Percentiles rank a stretch among this genome's conserved stretches.
phyloP scores from a whole-genome alignment of 2,888 invertebrate genomes.

The Agrotis puta region DNA sequence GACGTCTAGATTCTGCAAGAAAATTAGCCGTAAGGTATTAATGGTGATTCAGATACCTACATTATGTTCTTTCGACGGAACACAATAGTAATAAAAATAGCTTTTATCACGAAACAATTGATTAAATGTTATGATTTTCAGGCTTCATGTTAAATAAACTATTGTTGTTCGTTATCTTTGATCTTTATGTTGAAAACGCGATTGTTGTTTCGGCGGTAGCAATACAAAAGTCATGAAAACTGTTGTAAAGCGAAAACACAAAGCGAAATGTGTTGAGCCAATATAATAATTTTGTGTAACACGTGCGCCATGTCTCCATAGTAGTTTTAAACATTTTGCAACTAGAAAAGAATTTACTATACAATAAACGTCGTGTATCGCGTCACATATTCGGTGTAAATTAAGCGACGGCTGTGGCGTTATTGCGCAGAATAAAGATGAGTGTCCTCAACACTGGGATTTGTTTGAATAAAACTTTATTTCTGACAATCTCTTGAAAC shows the following conservation, averaged over 20 bases:
- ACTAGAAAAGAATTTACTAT: conserved; percentile 55
- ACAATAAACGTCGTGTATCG: conserved; percentile 59
- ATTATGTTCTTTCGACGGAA: conserved; percentile 21
- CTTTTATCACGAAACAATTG: conserved; percentile 15
- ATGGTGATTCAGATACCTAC: conserved; percentile 41
- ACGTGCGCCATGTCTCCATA: conserved; percentile 41
- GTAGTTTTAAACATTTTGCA: conserved; percentile 48
- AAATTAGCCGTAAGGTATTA: conserved; percentile 53
- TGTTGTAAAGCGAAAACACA: conserved; percentile 46
- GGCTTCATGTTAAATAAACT: conserved; percentile 14
- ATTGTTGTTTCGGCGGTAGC: conserved; percentile 4
- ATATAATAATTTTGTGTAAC: conserved; percentile 52
- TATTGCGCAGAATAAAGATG: conserved; percentile 76
- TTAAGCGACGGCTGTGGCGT: conserved; percentile 77
- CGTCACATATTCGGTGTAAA: conserved; percentile 79
- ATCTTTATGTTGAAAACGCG: conserved; percentile 14
- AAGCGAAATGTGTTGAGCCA: conserved; percentile 42
- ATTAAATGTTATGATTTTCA: conserved; percentile 6
- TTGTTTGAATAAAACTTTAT: conserved; percentile 74
- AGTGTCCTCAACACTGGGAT: conserved; percentile 69
- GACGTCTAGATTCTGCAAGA: conserved; percentile 48
- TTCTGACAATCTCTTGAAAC: conserved; percentile 51
- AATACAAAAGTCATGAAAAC: conserved; percentile 49
- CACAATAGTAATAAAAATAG: conserved; percentile 15
- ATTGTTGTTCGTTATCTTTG: conserved; percentile 21